These are phyloP conservation scores for Ormyrus labotus DNA, from an alignment of 2,888 invertebrate genomes.

Conservation along the genomic window DNA sequence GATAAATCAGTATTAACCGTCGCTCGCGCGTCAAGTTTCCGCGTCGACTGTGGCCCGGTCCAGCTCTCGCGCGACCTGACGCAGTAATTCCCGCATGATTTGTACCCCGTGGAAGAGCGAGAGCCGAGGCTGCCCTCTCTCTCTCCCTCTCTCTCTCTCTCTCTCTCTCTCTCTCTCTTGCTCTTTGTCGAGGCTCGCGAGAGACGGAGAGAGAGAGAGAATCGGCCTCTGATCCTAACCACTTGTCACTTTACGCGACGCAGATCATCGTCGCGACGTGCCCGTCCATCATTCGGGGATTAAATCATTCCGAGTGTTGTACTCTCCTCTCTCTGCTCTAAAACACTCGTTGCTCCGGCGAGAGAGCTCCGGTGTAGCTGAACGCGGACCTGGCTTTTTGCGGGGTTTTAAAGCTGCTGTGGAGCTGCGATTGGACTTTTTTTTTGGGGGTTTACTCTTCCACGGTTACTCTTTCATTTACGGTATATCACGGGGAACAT, in stretches of 20 bases:
- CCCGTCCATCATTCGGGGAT: conserved; percentile 74
- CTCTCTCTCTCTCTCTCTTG: conserved; percentile 34
- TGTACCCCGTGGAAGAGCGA: conserved; percentile 66
- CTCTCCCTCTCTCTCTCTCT: conserved; percentile 37
- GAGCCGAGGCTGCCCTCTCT: conserved; percentile 47
- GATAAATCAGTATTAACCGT: conserved; percentile 58
- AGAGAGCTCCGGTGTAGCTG: too few species aligned
- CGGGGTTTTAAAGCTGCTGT: too few species aligned
- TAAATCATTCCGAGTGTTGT: conserved; percentile 69
- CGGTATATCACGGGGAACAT: too few species aligned
- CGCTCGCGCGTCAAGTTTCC: conserved; percentile 50
- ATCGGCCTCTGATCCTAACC: conserved; percentile 71
- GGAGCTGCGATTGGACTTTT: background rate
- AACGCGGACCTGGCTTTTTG: too few species aligned
- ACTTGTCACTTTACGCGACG: conserved; percentile 75
- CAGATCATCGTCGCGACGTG: conserved; percentile 74
- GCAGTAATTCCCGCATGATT: conserved; percentile 75
- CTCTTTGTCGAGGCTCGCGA: conserved; percentile 1
- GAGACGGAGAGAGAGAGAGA: conserved; percentile 6
- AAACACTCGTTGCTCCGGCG: conserved; percentile 3
- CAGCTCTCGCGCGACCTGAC: conserved; percentile 64
- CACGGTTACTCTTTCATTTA: too few species aligned
- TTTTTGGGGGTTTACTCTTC: background rate
- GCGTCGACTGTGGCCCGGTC: conserved; percentile 12
- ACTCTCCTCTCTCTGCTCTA: conserved; percentile 38